Evolutionary conservation across 2,888 invertebrate genomes (phyloP).

Genomic region (Serripes groenlandicus): DNA sequence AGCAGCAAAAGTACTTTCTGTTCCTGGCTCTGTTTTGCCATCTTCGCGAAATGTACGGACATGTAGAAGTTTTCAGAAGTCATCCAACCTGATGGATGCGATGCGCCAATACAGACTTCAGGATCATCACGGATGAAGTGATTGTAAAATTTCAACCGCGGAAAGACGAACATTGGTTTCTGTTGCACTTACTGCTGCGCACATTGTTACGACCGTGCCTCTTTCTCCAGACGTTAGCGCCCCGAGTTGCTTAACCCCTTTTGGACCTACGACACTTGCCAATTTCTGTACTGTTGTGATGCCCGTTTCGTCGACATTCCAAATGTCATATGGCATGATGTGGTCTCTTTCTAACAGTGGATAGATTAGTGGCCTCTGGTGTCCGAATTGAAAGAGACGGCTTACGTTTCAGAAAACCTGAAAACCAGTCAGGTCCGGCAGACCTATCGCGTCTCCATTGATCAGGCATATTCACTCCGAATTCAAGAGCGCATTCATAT

Average conservation of each 20-base stretch:
- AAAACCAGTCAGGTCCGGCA: conserved; percentile 35
- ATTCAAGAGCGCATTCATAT: conserved; percentile 38
- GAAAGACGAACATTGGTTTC: conserved; percentile 62
- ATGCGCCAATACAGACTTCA: conserved; percentile 35
- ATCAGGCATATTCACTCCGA: conserved; percentile 31
- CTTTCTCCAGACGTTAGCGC: conserved; percentile 49
- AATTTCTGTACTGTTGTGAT: conserved; percentile 33
- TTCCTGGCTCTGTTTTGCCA: conserved; percentile 72
- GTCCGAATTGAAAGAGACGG: conserved; percentile 50
- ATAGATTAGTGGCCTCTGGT: conserved; percentile 35
- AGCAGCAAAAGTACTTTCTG: conserved; percentile 76
- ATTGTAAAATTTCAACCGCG: conserved; percentile 44
- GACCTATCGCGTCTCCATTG: conserved; percentile 21
- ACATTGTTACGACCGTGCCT: conserved; percentile 44
- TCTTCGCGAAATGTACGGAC: conserved; percentile 78
- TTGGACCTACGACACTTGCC: conserved; percentile 10
- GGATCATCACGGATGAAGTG: conserved; percentile 48
- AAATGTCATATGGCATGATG: conserved; percentile 21
- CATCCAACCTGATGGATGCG: conserved; percentile 78
- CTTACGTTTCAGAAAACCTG: conserved; percentile 36
- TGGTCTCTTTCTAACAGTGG: conserved; percentile 31
- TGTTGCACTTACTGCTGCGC: conserved; percentile 38
- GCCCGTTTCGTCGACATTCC: conserved; percentile 48
- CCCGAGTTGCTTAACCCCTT: conserved; percentile 55
- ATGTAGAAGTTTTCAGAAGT: conserved; percentile 72